Evolutionary conservation across 2,113 vertebrate species (phyloP), one percentile per base, ranked within the genome.

Genomic region (Gopherus evgoodei): DNA sequence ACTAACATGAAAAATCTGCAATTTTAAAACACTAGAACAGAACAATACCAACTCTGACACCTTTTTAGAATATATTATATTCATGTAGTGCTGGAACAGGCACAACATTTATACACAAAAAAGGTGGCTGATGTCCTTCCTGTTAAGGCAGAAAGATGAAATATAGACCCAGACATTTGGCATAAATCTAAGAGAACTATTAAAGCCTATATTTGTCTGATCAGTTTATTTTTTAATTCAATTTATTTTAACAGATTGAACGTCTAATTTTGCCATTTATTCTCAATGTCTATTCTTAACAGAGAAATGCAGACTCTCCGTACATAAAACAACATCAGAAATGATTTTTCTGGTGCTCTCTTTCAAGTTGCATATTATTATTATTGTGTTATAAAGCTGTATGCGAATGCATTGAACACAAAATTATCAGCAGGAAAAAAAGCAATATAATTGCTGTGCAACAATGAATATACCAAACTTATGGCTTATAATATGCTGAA

Each of bases 381-480:
- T 50, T 97, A 92, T 87, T 83, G 24, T 22, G 47, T 97, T 62
- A 62, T 31, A 62, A 62, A 62, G 57, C 57, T 31, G 12, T 31
- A 31, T 31, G 89, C 95, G 75, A 95, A 94, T 97, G 93, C 57
- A 93, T 97, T 56, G 86, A 79, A 96, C 87, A 93, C 52, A n/a
- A 92, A 94, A 80, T 87, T 69, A 94, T 47, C 17, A 94, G 91
- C 25, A 93, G 93, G 72, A 90, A 94, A 72, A 96, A 35, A 88
- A 83, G 29, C 56, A 97, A 88, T 69, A 21, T 27, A 21, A 5
- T 83, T 83, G 81, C 54, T 90, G 69, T 78, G 87, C 56, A 81
- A 87, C 31, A 91, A 21, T 29, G 25, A 89, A 86, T 93, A 75
- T 57, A 94, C 87, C 86, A 95, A 92, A 93, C 83, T 44, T 50